Evolutionary conservation across 2,888 invertebrate genomes (phyloP).

Genomic region (Teinopalpus imperialis): DNA sequence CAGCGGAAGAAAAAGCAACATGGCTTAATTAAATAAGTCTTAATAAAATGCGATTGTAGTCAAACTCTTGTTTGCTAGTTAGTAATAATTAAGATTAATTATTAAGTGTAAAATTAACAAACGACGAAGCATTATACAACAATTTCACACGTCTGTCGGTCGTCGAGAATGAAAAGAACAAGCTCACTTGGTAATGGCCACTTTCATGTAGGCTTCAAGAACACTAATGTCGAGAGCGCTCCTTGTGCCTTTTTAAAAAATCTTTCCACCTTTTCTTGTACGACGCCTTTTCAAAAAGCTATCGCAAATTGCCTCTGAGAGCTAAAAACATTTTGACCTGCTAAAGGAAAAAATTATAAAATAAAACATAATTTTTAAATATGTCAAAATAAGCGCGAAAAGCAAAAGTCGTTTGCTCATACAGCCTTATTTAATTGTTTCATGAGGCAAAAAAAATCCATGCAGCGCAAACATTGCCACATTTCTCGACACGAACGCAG

Average conservation of each 20-base stretch:
- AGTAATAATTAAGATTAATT: no score
- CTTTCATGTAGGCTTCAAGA: slow-evolving; percentile 62
- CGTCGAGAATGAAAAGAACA: slow-evolving; percentile 21
- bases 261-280: slow-evolving; percentile 29
- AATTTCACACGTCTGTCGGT: slow-evolving; percentile 16
- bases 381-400: background rate
- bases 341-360: background rate
- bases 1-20: no score
- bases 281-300: slow-evolving; percentile 16
- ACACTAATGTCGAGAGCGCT: slow-evolving; percentile 64
- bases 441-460: slow-evolving; percentile 45
- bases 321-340: background rate
- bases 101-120: no score
- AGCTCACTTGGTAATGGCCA: slow-evolving; percentile 54
- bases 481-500: slow-evolving; percentile 27
- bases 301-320: background rate
- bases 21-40: no score
- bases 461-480: slow-evolving; percentile 52
- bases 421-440: slow-evolving; percentile 26
- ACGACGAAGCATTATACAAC: no score
- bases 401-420: slow-evolving; percentile 30
- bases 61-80: no score
- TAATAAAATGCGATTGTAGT: no score
- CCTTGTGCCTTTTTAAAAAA: slow-evolving; percentile 38
- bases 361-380: slow-evolving; percentile 2